Evolutionary conservation across 2,888 invertebrate genomes (phyloP).

Genomic region (Meteorus cinctellus): DNA sequence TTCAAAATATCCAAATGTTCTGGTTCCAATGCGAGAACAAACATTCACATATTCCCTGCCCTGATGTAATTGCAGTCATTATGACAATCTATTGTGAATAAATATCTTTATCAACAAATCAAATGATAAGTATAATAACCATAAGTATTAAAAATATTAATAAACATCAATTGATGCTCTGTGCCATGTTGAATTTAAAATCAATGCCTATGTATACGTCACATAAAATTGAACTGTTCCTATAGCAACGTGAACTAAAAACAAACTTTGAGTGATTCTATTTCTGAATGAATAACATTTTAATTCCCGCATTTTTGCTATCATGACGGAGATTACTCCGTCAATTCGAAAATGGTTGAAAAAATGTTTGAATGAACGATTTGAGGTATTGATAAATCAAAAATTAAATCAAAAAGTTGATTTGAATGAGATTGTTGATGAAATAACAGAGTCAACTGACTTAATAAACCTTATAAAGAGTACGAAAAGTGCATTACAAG

Average conservation of each 20-base stretch:
- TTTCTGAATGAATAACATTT: slow-evolving; percentile 45
- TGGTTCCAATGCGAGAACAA: slow-evolving; percentile 60
- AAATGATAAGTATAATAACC: too few relatives aligned
- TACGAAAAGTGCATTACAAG: slow-evolving; percentile 55
- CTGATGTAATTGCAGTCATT: background rate
- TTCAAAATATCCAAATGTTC: slow-evolving; percentile 79
- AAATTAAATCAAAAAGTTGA: slow-evolving; percentile 59
- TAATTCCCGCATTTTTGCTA: slow-evolving; percentile 50
- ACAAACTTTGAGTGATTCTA: background rate
- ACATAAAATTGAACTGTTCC: background rate
- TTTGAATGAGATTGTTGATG: slow-evolving; percentile 32
- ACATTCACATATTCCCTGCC: slow-evolving; percentile 2
- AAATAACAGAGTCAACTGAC: slow-evolving; percentile 43
- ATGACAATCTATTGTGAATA: too few relatives aligned
- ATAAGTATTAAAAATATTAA: too few relatives aligned
- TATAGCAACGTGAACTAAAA: background rate
- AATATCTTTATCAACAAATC: too few relatives aligned
- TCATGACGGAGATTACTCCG: slow-evolving; percentile 57
- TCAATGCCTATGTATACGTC: too few relatives aligned
- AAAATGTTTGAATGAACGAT: slow-evolving; percentile 64
- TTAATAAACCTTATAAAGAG: slow-evolving; percentile 55
- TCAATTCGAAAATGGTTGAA: slow-evolving; percentile 64
- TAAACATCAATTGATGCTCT: too few relatives aligned
- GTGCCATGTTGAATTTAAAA: too few relatives aligned
- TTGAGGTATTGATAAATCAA: slow-evolving; percentile 60